Percentiles rank a stretch among this genome's conserved stretches.
phyloP scores from a whole-genome alignment of 2,113 vertebrate species.

The Strigops habroptila region DNA sequence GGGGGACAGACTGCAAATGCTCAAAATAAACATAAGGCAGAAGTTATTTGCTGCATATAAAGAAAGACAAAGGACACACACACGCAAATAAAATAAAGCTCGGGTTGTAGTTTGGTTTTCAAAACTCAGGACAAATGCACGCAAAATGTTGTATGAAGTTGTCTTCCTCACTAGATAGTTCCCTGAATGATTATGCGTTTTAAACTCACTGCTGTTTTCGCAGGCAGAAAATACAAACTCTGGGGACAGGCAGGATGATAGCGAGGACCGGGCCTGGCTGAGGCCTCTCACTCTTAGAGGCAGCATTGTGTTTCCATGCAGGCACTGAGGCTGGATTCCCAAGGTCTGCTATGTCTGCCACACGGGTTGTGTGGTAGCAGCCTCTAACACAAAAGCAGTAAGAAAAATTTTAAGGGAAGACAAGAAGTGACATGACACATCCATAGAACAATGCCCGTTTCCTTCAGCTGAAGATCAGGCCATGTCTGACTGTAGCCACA shows the following conservation, averaged over 20 bases:
- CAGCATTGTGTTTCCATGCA: background rate
- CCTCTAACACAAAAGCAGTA: background rate
- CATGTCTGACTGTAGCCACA: fast-evolving
- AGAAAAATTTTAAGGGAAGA: background rate
- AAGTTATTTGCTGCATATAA: background rate
- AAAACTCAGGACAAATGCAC: background rate
- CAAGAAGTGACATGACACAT: background rate
- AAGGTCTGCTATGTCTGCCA: background rate
- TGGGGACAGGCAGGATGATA: background rate
- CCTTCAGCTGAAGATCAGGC: background rate
- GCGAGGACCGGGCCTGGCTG: background rate
- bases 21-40: background rate
- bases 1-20: background rate
- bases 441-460: fast-evolving
- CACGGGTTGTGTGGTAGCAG: background rate
- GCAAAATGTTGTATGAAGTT: background rate
- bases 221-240: background rate
- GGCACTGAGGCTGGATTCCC: background rate
- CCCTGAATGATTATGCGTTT: background rate
- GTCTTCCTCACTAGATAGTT: background rate
- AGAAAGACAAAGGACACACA: background rate
- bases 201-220: background rate
- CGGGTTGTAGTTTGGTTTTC: background rate
- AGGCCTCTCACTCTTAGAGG: background rate
- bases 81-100: background rate